Conservation (phyloP, 2,797 vertebrate genomes). For the Picus viridis region DNA sequence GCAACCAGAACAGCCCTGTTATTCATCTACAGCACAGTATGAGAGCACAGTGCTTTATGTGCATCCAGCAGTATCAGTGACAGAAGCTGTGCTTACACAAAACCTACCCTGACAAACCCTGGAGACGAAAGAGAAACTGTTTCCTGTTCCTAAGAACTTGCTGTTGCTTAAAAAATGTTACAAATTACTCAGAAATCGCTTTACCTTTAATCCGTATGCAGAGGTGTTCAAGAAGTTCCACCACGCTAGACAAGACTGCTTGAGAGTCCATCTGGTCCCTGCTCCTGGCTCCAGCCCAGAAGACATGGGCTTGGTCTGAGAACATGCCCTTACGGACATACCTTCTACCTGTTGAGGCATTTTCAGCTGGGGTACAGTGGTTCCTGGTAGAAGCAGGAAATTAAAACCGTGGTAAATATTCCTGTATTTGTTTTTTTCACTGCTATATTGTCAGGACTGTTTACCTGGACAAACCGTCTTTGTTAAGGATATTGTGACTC, state of each 20-base stretch:
- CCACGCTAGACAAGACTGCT: neutral
- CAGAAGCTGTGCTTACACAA: neutral
- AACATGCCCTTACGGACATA: fast-evolving
- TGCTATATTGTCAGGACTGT: neutral
- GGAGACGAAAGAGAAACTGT: neutral
- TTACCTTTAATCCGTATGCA: neutral
- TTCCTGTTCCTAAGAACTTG: neutral
- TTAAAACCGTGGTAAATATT: neutral
- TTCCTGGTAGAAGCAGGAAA: conserved; percentile 7
- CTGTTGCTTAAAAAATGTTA: neutral
- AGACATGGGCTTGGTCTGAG: neutral
- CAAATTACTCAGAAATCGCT: neutral
- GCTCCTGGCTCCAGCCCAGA: neutral
- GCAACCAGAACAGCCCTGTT: conserved; percentile 45
- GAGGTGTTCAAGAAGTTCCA: neutral
- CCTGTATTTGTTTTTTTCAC: neutral
- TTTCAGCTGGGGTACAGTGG: neutral
- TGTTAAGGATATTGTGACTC: neutral
- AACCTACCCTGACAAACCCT: neutral
- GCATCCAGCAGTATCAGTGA: neutral
- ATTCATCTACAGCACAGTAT: neutral
- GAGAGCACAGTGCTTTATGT: neutral
- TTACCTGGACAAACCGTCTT: neutral
- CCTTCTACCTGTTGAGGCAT: neutral
- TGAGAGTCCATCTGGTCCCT: neutral